These are phyloP conservation scores for Mactromeris polynyma DNA, from an alignment of 2,888 invertebrate species.

Conservation along the genomic window DNA sequence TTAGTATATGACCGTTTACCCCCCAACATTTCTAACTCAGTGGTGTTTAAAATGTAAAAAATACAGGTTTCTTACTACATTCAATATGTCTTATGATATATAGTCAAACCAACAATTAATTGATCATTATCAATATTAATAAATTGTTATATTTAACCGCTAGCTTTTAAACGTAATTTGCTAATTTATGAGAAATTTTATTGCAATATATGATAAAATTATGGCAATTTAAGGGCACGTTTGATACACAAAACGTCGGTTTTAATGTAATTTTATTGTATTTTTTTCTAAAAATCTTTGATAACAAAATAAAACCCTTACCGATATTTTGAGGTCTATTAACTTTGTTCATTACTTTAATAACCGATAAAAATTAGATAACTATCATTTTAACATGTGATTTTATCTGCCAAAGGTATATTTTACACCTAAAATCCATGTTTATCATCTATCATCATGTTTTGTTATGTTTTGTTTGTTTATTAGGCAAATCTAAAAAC, in stretches of 20 bases:
- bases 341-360: background rate
- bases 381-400: background rate
- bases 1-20: background rate
- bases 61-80: too few relatives aligned
- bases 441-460: background rate
- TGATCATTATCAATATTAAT: too few relatives aligned
- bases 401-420: background rate
- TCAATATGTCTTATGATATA: too few relatives aligned
- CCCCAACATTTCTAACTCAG: background rate
- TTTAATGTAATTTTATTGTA: too few relatives aligned
- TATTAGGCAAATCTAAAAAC: conserved; percentile 7
- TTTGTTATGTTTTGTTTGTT: conserved; percentile 5
- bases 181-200: too few relatives aligned
- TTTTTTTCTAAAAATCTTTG: too few relatives aligned
- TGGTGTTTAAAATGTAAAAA: background rate
- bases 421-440: conserved; percentile 3
- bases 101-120: too few relatives aligned
- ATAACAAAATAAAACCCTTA: background rate
- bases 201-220: too few relatives aligned
- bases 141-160: too few relatives aligned
- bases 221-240: too few relatives aligned
- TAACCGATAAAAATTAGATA: conserved; percentile 4
- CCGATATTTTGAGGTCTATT: background rate
- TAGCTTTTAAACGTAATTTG: too few relatives aligned
- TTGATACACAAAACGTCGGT: too few relatives aligned